Evolutionary conservation across 2,888 invertebrate genomes (phyloP).

Genomic region (Proisotoma minuta): DNA sequence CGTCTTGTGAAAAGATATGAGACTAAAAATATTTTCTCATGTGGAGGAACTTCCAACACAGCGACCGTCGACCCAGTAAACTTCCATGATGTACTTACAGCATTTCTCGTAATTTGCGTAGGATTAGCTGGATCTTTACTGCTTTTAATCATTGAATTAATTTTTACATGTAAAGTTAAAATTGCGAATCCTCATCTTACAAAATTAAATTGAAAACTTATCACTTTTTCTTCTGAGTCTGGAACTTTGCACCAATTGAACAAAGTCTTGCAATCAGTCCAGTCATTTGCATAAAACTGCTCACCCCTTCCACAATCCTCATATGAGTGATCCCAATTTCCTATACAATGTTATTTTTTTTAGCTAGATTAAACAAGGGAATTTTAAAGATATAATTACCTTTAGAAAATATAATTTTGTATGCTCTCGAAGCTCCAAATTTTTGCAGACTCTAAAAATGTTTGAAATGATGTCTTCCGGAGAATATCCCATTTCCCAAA

Average conservation of each 20-base stretch:
- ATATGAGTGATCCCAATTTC: constrained; percentile 89
- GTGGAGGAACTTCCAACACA: constrained; percentile 7
- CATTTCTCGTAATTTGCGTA: constrained; percentile 23
- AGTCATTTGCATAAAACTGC: constrained; percentile 82
- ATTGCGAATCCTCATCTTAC: not conserved
- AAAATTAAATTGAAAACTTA: no score
- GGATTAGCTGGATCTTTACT: constrained; percentile 13
- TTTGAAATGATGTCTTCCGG: constrained; percentile 94
- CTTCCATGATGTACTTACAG: constrained; percentile 25
- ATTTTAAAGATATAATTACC: constrained; percentile 51
- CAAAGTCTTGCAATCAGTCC: constrained; percentile 82
- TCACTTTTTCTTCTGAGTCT: no score
- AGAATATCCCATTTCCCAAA: constrained; percentile 92
- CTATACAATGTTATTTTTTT: constrained; percentile 52
- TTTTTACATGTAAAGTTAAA: not conserved
- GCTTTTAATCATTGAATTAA: not conserved
- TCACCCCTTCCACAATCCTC: constrained; percentile 82
- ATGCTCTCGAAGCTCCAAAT: constrained; percentile 71
- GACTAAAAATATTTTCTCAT: constrained; percentile 9
- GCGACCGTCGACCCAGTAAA: constrained; percentile 20
- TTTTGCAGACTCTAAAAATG: constrained; percentile 89
- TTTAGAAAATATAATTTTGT: constrained; percentile 79
- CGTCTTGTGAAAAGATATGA: constrained; percentile 24
- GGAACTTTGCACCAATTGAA: constrained; percentile 30
- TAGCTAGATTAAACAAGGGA: not conserved